Evolutionary conservation across 2,797 vertebrate species (phyloP), one percentile per base, ranked within the genome.

Genomic region (Sciurus vulgaris): DNA sequence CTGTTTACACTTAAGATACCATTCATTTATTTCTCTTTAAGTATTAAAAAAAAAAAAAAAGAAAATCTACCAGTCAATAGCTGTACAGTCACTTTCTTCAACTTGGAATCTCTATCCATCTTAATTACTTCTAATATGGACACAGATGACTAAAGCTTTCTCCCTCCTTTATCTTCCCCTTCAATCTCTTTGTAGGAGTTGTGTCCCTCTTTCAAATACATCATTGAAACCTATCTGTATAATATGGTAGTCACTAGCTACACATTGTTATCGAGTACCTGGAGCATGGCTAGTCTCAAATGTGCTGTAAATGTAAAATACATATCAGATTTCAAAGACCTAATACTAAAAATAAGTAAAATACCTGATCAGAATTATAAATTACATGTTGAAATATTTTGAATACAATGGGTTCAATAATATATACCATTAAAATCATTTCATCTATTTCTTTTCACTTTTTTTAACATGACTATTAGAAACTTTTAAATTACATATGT

Each of bases 331-430:
- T 73, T 38, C 41, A 61, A 89, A 88, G 22, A 54, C 51, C n/a
- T 44, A 38, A 18, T 47, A 61, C 20, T 41, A 78, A 91, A 91
- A 38, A 51, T 78, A 24, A 35, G 11, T 54, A 49, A 83, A 86
- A 28, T 81, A 89, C 22, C 7, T 82, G 28, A 74, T 24, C 8
- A 59, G 7, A 67, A 59, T n/a, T 73, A 86, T 72, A 84, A 63
- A 67, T 65, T 65, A 35, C 22, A 69, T 77, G 28, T 17, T 95
- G 4, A 56, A n/a, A 54, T 86, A 67, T 77, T 94, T 94, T 89
- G 5, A 92, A 76, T 69, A 74, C 0, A 92, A 7, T 85, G 24
- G 4, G 30, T 47, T 93, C 86, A 74, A 78, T 30, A 86, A 49
- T 10, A 73, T 17, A 61, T 22, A 35, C 61, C 82, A 84, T 63